phyloP scores from a whole-genome alignment of 2,113 vertebrate species.

The Arenaria interpres region DNA sequence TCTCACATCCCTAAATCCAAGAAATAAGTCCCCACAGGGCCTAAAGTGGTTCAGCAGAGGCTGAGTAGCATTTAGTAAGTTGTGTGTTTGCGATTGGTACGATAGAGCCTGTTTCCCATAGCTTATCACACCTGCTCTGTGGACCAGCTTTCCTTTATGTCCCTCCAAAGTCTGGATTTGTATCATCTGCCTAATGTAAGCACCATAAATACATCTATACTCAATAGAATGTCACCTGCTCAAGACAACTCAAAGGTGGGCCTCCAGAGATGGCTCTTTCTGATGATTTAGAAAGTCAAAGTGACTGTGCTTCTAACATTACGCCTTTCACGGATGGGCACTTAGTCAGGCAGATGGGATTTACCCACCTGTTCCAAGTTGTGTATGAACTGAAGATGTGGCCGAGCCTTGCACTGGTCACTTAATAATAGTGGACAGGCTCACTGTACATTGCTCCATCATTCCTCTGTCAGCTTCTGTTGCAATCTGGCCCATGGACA shows the following conservation, averaged over 20 bases:
- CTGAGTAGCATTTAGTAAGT: background rate
- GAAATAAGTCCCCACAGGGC: background rate
- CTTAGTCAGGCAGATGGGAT: background rate
- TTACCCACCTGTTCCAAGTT: background rate
- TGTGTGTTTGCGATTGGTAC: background rate
- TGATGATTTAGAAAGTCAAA: background rate
- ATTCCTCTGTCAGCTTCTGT: background rate
- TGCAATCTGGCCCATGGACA: slow-evolving; percentile 1
- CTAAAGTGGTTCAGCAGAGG: background rate
- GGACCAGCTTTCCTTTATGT: background rate
- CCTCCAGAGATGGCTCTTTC: background rate
- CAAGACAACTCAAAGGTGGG: background rate
- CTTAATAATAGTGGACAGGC: background rate
- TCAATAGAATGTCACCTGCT: background rate
- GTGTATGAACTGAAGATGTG: background rate
- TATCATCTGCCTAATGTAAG: background rate
- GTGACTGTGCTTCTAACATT: background rate
- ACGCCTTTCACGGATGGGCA: background rate
- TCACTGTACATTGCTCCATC: background rate
- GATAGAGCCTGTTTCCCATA: background rate
- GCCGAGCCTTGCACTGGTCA: background rate
- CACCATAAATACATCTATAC: background rate
- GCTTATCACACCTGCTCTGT: background rate
- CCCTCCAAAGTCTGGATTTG: background rate
- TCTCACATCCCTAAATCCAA: background rate